Base-by-base conservation (phyloP, 2,113 vertebrate species). In the Todiramphus chloris region DNA sequence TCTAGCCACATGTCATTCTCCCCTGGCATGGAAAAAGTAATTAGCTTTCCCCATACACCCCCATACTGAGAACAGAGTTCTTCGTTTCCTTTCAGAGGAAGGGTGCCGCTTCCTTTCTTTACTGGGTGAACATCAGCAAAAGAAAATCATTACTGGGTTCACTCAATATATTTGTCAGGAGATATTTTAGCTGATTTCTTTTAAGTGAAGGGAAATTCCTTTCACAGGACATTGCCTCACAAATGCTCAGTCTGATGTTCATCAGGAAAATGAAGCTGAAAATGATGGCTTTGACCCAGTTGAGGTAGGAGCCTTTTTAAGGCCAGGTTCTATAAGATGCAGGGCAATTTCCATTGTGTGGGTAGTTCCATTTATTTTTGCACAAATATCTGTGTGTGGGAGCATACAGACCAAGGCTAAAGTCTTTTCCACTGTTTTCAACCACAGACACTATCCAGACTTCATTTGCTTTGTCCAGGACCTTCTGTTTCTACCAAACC, bases 31-130 rank as follows among this genome's bases (percentile, higher is more conserved):
- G 95, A 90, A 96, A 96, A 95, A 96, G 76, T 95, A 96, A 96
- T 97, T 96, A 94, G 96, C 80, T 87, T 83, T 90, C 92, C 75
- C 46, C 3, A 2, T 81, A 63, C 53, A 83, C 88, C 92, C 93
- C 86, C 95, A 95, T 86, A 93, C 62, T 89, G 90, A 93, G 95
- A 94, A 75, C 90, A 93, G 88, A 94, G 90, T 51, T 94, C 92
- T 92, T 96, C 73, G 96, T 97, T 97, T 97, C 96, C 96, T 96
- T 94, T 96, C 73, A 97, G 73, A 96, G 96, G 96, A 97, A 96
- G 89, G 96, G 95, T 97, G 94, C 90, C 5, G 5, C 96, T 96
- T 97, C 92, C 95, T 97, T 93, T 95, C 90, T 95, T 93, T 89
- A 72, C 83, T 90, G 94, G 95, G 96, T 96, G 96, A 96, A 75